A percentile compares a stretch with the other conserved stretches of the same genome.
These are phyloP conservation scores for Tetramorium simillimum DNA, from an alignment of 1,140 invertebrate genomes.

Conservation along the genomic window DNA sequence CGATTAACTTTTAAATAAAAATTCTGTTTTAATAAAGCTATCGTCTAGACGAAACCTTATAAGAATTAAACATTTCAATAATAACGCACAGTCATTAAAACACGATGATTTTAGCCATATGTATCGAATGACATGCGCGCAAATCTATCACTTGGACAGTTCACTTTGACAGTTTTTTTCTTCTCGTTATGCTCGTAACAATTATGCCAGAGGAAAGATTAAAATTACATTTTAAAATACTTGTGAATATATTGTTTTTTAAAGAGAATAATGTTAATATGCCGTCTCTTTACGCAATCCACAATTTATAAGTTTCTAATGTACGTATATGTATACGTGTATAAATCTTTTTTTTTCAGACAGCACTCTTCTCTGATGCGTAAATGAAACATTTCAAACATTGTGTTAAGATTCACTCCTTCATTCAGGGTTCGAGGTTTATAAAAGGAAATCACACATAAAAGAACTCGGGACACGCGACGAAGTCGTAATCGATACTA, in stretches of 20 bases:
- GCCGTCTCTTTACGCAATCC: not conserved
- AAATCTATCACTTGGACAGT: not conserved
- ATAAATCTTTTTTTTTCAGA: constrained; percentile 67
- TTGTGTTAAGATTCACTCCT: constrained; percentile 62
- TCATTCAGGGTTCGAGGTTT: constrained; percentile 20
- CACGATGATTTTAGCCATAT: not conserved
- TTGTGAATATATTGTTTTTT: constrained; percentile 32
- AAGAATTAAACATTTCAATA: not conserved
- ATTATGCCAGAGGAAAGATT: not conserved
- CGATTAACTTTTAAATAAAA: not conserved
- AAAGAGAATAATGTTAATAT: constrained; percentile 56
- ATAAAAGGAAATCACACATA: not conserved
- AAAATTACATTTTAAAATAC: not conserved
- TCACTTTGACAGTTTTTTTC: not conserved
- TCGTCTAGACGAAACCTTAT: not conserved
- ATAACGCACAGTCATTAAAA: not conserved
- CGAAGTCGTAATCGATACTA: constrained; percentile 48
- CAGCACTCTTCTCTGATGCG: constrained; percentile 48
- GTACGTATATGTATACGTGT: not conserved
- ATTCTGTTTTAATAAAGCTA: not conserved
- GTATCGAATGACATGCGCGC: not conserved
- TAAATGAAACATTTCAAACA: constrained; percentile 54
- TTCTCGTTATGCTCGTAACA: not conserved
- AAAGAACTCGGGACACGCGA: not conserved
- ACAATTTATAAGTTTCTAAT: not conserved